These are phyloP conservation scores for Ariolimax columbianus DNA, from an alignment of 2,888 invertebrate species.

Conservation along the genomic window DNA sequence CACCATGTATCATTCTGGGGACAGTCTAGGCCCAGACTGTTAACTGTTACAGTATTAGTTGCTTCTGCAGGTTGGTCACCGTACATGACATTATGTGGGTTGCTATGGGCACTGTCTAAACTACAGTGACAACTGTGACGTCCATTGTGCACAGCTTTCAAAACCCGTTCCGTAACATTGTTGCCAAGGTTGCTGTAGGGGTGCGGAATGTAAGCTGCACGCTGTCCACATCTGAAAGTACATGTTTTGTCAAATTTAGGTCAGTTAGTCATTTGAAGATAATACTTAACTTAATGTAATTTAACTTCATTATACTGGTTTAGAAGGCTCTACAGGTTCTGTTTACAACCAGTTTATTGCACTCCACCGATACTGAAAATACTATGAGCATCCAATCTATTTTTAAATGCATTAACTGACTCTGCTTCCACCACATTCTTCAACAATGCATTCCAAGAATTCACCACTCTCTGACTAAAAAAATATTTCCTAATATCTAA, in stretches of 20 bases:
- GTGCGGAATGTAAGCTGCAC: conserved; percentile 67
- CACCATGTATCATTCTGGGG: not conserved
- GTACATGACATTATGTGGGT: conserved; percentile 51
- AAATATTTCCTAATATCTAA: too few relatives aligned
- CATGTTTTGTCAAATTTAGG: not conserved
- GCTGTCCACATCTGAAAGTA: conserved; percentile 67
- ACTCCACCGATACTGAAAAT: too few relatives aligned
- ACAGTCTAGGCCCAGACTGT: not conserved
- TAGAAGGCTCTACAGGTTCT: too few relatives aligned
- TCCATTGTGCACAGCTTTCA: conserved; percentile 54
- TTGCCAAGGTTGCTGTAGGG: conserved; percentile 62
- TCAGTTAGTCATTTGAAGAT: too few relatives aligned
- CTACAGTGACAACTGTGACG: conserved; percentile 58
- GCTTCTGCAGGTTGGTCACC: conserved; percentile 39
- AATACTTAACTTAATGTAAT: too few relatives aligned
- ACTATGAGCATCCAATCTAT: too few relatives aligned
- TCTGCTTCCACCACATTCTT: too few relatives aligned
- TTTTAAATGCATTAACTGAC: too few relatives aligned
- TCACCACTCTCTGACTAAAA: too few relatives aligned
- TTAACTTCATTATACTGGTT: too few relatives aligned
- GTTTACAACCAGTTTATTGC: too few relatives aligned
- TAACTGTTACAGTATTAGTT: not conserved
- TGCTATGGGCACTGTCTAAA: not conserved
- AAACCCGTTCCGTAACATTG: conserved; percentile 55
- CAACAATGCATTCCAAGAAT: too few relatives aligned